phyloP scores from a whole-genome alignment of 2,888 invertebrate species.

The Leptopterna dolabrata region DNA sequence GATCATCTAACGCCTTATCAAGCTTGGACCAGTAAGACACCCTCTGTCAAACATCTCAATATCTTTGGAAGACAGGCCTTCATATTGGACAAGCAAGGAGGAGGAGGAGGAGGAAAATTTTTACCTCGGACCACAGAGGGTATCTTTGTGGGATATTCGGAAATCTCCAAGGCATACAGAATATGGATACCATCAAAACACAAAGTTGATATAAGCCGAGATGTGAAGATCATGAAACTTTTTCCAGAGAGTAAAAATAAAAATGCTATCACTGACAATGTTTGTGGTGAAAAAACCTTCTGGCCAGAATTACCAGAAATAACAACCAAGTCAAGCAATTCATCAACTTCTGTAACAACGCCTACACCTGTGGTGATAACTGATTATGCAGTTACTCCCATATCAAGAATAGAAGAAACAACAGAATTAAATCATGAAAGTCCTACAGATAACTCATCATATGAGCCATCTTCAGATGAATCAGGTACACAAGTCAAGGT shows the following conservation, averaged over 20 bases:
- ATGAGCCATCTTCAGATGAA: neutral
- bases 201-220: conserved; percentile 8
- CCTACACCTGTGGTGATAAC: neutral
- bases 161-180: conserved; percentile 19
- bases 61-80: neutral
- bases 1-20: neutral
- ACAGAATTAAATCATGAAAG: neutral
- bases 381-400: neutral
- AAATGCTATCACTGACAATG: neutral
- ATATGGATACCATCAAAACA: conserved; percentile 4
- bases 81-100: neutral
- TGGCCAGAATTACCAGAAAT: neutral
- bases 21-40: neutral
- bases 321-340: neutral
- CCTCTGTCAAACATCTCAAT: neutral
- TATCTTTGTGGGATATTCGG: conserved; percentile 30
- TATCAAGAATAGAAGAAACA: neutral
- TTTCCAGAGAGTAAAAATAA: neutral
- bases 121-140: neutral
- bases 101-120: conserved; percentile 11
- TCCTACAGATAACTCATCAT: neutral
- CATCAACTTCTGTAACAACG: neutral
- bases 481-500: neutral
- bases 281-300: neutral
- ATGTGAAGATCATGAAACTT: conserved; percentile 16